Conservation (phyloP, 1,140 invertebrate genomes). For the Amyelois transitella region DNA sequence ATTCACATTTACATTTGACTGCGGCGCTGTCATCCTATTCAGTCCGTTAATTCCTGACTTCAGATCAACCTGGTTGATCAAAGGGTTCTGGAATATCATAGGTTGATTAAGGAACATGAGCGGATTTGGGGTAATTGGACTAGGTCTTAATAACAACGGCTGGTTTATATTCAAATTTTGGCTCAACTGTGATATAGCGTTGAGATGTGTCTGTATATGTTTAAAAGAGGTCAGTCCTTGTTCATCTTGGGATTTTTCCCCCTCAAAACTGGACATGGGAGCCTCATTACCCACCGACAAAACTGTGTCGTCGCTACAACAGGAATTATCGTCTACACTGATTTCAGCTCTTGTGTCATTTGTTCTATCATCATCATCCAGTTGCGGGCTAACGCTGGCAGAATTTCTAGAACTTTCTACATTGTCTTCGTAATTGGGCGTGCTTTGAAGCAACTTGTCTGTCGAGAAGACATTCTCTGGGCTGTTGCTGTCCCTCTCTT, state of each 20-base stretch:
- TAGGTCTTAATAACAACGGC: constrained; percentile 60
- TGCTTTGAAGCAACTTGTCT: constrained; percentile 65
- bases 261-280: constrained; percentile 34
- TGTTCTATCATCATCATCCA: constrained; percentile 44
- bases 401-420: constrained; percentile 38
- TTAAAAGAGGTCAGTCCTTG: constrained; percentile 73
- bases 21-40: constrained; percentile 34
- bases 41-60: constrained; percentile 35
- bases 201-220: constrained; percentile 77
- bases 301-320: constrained; percentile 80
- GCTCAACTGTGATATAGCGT: constrained; percentile 75
- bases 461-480: constrained; percentile 73
- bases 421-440: constrained; percentile 59
- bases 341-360: constrained; percentile 51
- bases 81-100: constrained; percentile 61
- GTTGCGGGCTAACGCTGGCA: constrained; percentile 42
- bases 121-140: constrained; percentile 69
- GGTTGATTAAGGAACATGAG: constrained; percentile 72
- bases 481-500: constrained; percentile 63
- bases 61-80: constrained; percentile 51
- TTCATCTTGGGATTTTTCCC: constrained; percentile 32
- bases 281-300: constrained; percentile 80
- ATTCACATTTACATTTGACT: constrained; percentile 37
- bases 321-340: constrained; percentile 72
- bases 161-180: constrained; percentile 65